These are phyloP conservation scores for Drosophila quinaria DNA, from an alignment of 2,888 invertebrate species.

Conservation along the genomic window DNA sequence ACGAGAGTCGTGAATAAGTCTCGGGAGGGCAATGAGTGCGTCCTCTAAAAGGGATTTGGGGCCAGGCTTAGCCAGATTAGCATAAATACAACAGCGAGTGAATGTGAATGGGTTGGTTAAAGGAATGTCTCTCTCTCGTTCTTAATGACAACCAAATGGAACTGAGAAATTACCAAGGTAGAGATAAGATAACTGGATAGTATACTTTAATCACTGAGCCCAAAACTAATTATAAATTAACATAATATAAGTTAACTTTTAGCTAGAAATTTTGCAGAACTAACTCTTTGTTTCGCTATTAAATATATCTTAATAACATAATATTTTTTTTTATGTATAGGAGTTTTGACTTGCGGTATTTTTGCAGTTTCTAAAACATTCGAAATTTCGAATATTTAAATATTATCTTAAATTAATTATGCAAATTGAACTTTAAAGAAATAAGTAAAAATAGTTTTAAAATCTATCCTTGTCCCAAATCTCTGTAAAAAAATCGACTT, in stretches of 20 bases:
- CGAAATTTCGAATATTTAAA: neutral
- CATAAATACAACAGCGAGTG: slow-evolving; percentile 44
- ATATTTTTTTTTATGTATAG: neutral
- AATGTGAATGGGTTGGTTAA: slow-evolving; percentile 1
- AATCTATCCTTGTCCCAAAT: too few species aligned
- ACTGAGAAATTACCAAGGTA: slow-evolving; percentile 16
- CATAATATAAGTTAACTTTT: neutral
- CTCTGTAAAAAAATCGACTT: too few species aligned
- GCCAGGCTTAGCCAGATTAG: slow-evolving; percentile 49
- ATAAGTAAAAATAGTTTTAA: too few species aligned
- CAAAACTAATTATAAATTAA: slow-evolving; percentile 13
- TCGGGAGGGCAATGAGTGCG: slow-evolving; percentile 68
- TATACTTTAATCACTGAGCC: neutral
- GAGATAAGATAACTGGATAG: neutral
- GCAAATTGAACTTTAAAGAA: too few species aligned
- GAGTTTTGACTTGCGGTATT: neutral
- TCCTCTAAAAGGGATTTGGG: slow-evolving; percentile 66
- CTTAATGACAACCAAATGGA: slow-evolving; percentile 31
- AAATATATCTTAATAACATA: neutral
- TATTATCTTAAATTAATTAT: neutral
- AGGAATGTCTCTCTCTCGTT: neutral
- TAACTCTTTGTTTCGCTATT: neutral
- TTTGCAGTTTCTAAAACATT: neutral
- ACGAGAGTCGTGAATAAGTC: slow-evolving; percentile 40
- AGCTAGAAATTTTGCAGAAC: neutral